Conservation (phyloP, 2,797 vertebrate genomes). For the Aeoliscus strigatus region DNA sequence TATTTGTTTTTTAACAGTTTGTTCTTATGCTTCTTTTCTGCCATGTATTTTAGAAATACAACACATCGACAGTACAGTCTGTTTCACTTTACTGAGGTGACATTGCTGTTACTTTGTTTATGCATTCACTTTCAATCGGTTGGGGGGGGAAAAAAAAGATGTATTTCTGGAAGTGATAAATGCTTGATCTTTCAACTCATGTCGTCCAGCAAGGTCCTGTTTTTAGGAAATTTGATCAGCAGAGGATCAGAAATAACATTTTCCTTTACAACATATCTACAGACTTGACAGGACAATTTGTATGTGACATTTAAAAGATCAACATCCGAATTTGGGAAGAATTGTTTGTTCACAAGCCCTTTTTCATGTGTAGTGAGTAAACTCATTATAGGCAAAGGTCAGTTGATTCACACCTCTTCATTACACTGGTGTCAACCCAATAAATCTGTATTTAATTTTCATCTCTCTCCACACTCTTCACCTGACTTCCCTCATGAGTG, state of each 20-base stretch:
- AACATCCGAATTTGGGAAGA: constrained; percentile 15
- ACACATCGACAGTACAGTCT: constrained; percentile 20
- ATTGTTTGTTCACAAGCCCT: constrained; percentile 14
- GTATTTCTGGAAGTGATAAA: not conserved
- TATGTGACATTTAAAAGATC: too few species aligned
- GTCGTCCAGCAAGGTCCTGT: too few species aligned
- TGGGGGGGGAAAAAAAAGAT: constrained; percentile 8
- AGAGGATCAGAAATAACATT: too few species aligned
- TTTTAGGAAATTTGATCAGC: too few species aligned
- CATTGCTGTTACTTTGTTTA: constrained; percentile 21
- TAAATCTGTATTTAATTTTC: constrained; percentile 65
- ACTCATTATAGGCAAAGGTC: constrained; percentile 12
- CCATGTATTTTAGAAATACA: constrained; percentile 35
- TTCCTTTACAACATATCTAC: constrained; percentile 9
- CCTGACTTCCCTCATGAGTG: too few species aligned
- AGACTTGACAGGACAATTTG: constrained; percentile 13
- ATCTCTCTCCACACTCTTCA: too few species aligned
- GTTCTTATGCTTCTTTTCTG: constrained; percentile 25
- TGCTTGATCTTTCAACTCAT: not conserved
- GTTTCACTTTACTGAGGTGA: constrained; percentile 20
- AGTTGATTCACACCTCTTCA: constrained; percentile 21
- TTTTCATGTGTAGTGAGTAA: constrained; percentile 32
- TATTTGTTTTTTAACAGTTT: constrained; percentile 39
- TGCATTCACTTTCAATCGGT: constrained; percentile 14
- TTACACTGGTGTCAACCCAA: constrained; percentile 25